phyloP scores from a whole-genome alignment of 2,797 vertebrate species.

The Mormyrops boulengeri region DNA sequence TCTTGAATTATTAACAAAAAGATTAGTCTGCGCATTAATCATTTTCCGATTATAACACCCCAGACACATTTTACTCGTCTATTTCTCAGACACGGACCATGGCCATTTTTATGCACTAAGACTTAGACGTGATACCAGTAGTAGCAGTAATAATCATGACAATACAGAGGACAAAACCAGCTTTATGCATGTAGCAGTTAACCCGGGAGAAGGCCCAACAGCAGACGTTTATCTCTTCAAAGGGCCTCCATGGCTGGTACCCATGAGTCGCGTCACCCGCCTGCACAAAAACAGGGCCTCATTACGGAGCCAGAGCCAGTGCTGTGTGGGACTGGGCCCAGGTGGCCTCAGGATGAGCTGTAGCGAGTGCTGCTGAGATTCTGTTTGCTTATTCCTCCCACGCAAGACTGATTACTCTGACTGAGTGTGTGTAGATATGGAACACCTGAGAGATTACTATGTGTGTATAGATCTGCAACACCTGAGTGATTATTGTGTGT shows the following conservation, averaged over 20 bases:
- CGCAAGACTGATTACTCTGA: constrained; percentile 5
- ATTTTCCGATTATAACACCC: constrained; percentile 3
- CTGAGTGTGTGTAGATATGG: not conserved
- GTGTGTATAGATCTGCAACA: not conserved
- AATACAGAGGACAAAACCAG: not conserved
- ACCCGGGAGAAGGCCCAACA: not conserved
- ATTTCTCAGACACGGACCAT: not conserved
- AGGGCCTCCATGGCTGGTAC: not conserved
- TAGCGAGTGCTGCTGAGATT: not conserved
- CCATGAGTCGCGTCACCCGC: not conserved
- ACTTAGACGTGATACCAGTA: not conserved
- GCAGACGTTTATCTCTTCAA: not conserved
- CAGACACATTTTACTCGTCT: constrained; percentile 4
- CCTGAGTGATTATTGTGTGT: constrained; percentile 2
- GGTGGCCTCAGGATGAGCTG: constrained; percentile 7
- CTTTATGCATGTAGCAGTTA: not conserved
- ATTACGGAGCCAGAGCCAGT: not conserved
- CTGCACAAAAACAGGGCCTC: not conserved
- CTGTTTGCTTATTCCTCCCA: constrained; percentile 6
- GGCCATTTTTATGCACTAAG: not conserved
- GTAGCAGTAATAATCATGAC: not conserved
- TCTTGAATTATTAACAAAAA: constrained; percentile 5
- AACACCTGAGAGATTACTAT: constrained; percentile 14
- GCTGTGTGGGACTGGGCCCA: constrained; percentile 12
- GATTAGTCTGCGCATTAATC: constrained; percentile 7